Evolutionary conservation across 2,113 vertebrate genomes (phyloP).

Genomic region (Embiotoca jacksoni): DNA sequence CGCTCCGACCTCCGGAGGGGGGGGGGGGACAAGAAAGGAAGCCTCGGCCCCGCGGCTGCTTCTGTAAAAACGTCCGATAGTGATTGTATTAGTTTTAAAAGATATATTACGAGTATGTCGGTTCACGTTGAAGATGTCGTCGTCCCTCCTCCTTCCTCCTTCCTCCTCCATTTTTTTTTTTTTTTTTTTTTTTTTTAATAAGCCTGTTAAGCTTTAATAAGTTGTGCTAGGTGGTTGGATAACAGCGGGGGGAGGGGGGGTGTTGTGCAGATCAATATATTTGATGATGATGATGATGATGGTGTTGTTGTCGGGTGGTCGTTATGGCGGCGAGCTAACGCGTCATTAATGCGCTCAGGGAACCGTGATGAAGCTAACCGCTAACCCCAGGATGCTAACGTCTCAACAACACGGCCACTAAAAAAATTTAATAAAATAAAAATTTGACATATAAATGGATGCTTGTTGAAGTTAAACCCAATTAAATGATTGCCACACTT

Average conservation of each 20-base stretch:
- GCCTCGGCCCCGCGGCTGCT: no score
- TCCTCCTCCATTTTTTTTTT: background rate
- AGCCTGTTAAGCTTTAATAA: slow-evolving; percentile 6
- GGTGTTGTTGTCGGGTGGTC: background rate
- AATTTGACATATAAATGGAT: background rate
- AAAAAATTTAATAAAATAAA: background rate
- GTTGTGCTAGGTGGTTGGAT: slow-evolving; percentile 11
- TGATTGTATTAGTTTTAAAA: no score
- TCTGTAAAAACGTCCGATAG: no score
- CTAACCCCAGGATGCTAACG: slow-evolving; percentile 30
- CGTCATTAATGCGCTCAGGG: slow-evolving; percentile 5
- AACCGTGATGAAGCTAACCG: slow-evolving; percentile 19
- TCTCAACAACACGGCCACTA: background rate
- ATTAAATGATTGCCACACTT: background rate
- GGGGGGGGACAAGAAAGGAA: no score
- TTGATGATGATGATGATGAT: no score
- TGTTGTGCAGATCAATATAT: no score
- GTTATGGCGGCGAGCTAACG: background rate
- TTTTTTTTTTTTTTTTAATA: background rate
- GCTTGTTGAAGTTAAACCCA: background rate
- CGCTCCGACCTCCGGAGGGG: background rate
- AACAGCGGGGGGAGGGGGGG: background rate
- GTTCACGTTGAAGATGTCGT: no score
- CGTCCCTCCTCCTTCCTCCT: background rate
- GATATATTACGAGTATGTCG: no score